These are phyloP conservation scores for Lepas anatifera DNA, from an alignment of 2,888 invertebrate species.

Conservation along the genomic window DNA sequence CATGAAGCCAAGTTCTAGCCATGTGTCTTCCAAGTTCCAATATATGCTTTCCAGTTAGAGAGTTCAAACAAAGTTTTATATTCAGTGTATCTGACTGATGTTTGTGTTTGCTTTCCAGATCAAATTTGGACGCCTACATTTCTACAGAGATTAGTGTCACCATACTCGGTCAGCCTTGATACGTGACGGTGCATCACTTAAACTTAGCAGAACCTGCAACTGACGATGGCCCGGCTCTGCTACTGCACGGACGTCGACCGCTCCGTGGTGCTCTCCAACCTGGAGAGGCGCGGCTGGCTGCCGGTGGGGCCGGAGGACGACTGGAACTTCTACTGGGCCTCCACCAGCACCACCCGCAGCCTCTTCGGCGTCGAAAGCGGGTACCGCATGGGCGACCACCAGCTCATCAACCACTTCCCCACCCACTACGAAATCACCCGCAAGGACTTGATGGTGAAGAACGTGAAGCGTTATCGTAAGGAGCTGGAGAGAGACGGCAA, in stretches of 20 bases:
- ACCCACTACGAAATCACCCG: conserved; percentile 90
- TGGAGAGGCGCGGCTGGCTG: conserved; percentile 80
- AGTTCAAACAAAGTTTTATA: too few relatives aligned
- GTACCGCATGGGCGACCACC: conserved; percentile 82
- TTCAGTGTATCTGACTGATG: too few relatives aligned
- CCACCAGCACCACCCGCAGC: conserved; percentile 76
- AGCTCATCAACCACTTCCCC: conserved; percentile 93
- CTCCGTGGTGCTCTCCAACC: conserved; percentile 80
- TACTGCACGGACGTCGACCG: conserved; percentile 85
- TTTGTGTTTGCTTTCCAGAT: too few relatives aligned
- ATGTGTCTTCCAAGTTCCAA: too few relatives aligned
- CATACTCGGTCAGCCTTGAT: too few relatives aligned
- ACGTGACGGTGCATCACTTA: too few relatives aligned
- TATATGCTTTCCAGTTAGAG: too few relatives aligned
- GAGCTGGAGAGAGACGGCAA: conserved; percentile 85
- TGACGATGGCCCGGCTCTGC: conserved; percentile 38
- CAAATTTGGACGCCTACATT: too few relatives aligned
- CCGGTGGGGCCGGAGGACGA: conserved; percentile 80
- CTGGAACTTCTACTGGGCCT: conserved; percentile 95
- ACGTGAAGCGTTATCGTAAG: conserved; percentile 84
- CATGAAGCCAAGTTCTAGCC: too few relatives aligned
- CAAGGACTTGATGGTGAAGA: conserved; percentile 91
- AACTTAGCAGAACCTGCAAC: too few relatives aligned
- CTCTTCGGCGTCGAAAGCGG: conserved; percentile 86
- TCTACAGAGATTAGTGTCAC: too few relatives aligned